Percentiles rank a stretch among this genome's conserved stretches.
These are phyloP conservation scores for Diplogasteroides magnus DNA, from an alignment of 1,140 invertebrate genomes.

Conservation along the genomic window DNA sequence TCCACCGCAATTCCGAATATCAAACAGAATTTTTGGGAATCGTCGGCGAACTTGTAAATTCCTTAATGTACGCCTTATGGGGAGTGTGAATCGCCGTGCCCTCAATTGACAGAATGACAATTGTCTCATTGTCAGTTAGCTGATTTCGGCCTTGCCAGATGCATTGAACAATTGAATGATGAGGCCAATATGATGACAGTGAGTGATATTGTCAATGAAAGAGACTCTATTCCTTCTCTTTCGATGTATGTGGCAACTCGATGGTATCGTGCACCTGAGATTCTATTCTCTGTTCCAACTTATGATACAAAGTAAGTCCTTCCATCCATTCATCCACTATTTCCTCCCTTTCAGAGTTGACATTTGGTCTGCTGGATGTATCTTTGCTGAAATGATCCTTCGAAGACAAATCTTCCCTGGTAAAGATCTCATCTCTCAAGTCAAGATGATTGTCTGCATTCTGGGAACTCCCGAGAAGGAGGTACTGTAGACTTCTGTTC, in stretches of 20 bases:
- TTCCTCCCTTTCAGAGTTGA: conserved; percentile 65
- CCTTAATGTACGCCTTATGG: no score
- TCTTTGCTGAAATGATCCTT: conserved; percentile 90
- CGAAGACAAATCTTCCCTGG: conserved; percentile 93
- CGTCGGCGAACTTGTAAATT: no score
- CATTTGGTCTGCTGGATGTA: conserved; percentile 98
- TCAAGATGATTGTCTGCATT: conserved; percentile 39
- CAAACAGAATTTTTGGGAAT: no score
- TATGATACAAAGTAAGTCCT: conserved; percentile 32
- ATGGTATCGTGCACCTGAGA: conserved; percentile 72
- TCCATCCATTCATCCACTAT: neutral
- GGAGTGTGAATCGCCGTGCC: neutral
- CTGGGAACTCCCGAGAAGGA: conserved; percentile 34
- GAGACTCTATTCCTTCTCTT: neutral
- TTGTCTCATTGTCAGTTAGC: conserved; percentile 51
- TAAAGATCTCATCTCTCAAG: conserved; percentile 67
- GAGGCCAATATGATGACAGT: conserved; percentile 23
- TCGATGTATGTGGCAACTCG: conserved; percentile 30
- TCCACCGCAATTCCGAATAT: no score
- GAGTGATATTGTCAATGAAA: neutral
- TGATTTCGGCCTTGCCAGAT: conserved; percentile 59
- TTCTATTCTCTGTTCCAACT: conserved; percentile 94
- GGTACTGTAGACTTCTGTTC: conserved; percentile 3
- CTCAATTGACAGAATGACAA: no score
- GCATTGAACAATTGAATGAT: conserved; percentile 23